phyloP scores from a whole-genome alignment of 2,888 invertebrate species.

The Mythimna vitellina region DNA sequence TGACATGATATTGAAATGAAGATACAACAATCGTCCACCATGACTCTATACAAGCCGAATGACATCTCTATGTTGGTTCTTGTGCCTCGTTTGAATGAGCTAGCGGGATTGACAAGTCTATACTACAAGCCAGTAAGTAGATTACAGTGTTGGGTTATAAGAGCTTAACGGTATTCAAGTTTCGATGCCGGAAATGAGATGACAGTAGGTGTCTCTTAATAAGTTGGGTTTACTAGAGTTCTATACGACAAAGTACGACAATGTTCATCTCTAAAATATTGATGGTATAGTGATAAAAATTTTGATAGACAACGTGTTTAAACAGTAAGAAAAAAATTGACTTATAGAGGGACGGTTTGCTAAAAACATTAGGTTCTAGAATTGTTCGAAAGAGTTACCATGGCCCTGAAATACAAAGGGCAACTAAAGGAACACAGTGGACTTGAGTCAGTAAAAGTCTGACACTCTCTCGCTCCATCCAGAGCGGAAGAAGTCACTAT shows the following conservation, averaged over 20 bases:
- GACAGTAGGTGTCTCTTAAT: conserved; percentile 6
- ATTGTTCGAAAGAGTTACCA: too few species aligned
- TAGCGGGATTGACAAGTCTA: conserved; percentile 48
- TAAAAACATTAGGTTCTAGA: too few species aligned
- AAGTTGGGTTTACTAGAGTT: conserved; percentile 7
- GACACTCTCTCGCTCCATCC: too few species aligned
- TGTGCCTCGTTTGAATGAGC: conserved; percentile 39
- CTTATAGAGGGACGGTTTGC: too few species aligned
- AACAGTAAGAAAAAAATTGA: too few species aligned
- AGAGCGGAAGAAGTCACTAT: too few species aligned
- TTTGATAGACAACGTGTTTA: too few species aligned
- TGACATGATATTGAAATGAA: conserved; percentile 11
- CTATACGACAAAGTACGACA: background rate
- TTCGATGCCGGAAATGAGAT: conserved; percentile 31
- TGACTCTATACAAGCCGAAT: background rate
- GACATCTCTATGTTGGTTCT: conserved; percentile 38
- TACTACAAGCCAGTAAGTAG: conserved; percentile 30
- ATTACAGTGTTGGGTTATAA: conserved; percentile 26
- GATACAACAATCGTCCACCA: conserved; percentile 3
- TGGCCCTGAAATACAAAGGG: too few species aligned
- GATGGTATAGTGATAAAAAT: too few species aligned
- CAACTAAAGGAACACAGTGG: too few species aligned
- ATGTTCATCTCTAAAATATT: background rate
- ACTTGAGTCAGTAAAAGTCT: too few species aligned
- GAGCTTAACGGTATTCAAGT: conserved; percentile 34